Percentiles rank a stretch among this genome's conserved stretches.
Evolutionary conservation across 2,113 vertebrate species (phyloP).

Genomic region (Chlorodrepanis virens): DNA sequence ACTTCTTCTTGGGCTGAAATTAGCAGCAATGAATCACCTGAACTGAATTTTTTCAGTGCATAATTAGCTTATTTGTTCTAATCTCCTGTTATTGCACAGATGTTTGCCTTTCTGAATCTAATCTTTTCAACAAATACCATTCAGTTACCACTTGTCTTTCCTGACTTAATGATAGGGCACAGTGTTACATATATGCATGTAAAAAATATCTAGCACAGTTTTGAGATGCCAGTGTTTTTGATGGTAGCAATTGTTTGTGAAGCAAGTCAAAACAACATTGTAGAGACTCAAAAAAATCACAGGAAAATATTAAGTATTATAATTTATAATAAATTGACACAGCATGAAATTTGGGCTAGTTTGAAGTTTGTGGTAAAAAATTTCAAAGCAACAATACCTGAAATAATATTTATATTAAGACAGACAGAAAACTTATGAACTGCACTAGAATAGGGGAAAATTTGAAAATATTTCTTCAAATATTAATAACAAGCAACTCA

Average conservation of each 20-base stretch:
- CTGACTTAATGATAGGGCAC: neutral
- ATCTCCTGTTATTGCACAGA: neutral
- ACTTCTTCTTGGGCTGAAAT: neutral
- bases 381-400: neutral
- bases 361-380: neutral
- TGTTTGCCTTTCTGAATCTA: neutral
- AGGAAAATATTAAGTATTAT: neutral
- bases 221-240: neutral
- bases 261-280: neutral
- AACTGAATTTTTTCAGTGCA: neutral
- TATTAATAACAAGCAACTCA: neutral
- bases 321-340: neutral
- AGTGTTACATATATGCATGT: neutral
- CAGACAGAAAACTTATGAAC: neutral
- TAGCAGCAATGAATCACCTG: slow-evolving; percentile 8
- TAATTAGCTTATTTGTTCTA: neutral
- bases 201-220: neutral
- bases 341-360: neutral
- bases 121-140: neutral
- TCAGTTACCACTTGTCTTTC: neutral
- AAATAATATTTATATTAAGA: neutral
- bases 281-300: neutral
- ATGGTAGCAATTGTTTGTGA: neutral
- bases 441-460: neutral
- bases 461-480: neutral